Conservation (phyloP, 2,888 invertebrate genomes). For the Horisme vitalbata region DNA sequence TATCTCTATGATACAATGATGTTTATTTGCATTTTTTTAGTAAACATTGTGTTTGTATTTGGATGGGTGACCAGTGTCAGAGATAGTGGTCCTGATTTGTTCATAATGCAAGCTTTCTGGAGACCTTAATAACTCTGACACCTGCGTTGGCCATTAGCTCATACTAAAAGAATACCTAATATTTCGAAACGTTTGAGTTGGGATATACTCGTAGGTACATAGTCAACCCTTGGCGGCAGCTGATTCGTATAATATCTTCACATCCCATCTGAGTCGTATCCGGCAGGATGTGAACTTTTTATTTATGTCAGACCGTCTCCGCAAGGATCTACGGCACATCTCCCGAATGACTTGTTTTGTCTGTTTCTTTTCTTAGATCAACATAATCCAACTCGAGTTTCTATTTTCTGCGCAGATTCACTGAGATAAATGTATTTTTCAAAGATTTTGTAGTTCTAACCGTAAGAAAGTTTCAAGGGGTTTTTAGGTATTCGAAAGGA, state of each 20-base stretch:
- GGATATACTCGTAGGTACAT: not conserved
- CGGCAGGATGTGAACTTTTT: constrained; percentile 21
- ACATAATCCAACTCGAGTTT: constrained; percentile 17
- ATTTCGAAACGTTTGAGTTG: not conserved
- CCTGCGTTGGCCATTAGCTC: no score
- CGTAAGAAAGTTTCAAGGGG: constrained; percentile 8
- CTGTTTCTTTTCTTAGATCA: constrained; percentile 17
- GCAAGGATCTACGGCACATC: constrained; percentile 23
- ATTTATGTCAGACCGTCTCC: constrained; percentile 26
- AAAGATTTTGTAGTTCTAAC: constrained; percentile 1
- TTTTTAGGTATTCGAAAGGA: constrained; percentile 4
- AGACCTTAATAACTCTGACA: no score
- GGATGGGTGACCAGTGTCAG: no score
- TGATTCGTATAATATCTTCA: constrained; percentile 28
- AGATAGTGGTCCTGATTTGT: no score
- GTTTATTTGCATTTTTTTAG: no score
- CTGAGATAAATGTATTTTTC: constrained; percentile 2
- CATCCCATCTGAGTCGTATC: constrained; percentile 27
- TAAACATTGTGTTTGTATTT: no score
- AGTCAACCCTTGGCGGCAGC: constrained; percentile 16
- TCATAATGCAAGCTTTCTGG: no score
- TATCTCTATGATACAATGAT: no score
- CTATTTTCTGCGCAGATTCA: constrained; percentile 15
- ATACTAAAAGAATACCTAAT: no score
- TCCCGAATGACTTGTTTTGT: constrained; percentile 25